Conservation (phyloP, 2,888 invertebrate species). For the Heteromyza rotundicornis region DNA sequence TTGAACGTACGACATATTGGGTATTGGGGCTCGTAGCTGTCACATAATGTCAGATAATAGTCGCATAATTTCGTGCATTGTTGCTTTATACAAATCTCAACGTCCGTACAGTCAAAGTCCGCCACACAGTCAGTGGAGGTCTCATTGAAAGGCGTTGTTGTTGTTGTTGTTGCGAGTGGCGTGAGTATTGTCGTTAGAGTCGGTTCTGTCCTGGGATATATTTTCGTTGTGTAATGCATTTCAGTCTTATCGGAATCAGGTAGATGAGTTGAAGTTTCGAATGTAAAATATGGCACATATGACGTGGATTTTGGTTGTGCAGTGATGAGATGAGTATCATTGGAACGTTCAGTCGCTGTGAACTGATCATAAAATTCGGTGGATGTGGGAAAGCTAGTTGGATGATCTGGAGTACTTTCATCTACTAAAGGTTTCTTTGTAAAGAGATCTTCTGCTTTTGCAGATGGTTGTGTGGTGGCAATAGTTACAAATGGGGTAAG, state of each 20-base stretch:
- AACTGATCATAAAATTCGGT: too few species aligned
- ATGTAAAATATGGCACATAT: constrained; percentile 24
- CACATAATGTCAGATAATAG: constrained; percentile 51
- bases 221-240: constrained; percentile 13
- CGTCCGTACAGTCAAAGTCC: constrained; percentile 60
- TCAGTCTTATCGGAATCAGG: constrained; percentile 27
- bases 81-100: constrained; percentile 64
- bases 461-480: constrained; percentile 2
- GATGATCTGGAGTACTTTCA: too few species aligned
- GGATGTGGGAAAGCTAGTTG: too few species aligned
- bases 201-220: constrained; percentile 8
- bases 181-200: neutral
- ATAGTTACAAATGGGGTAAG: neutral
- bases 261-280: constrained; percentile 24
- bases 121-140: constrained; percentile 41
- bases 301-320: neutral
- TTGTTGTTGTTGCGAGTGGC: neutral
- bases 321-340: neutral
- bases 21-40: constrained; percentile 60
- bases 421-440: too few species aligned
- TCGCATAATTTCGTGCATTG: constrained; percentile 66
- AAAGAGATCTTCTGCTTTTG: too few species aligned
- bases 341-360: too few species aligned
- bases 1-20: constrained; percentile 64
- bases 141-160: constrained; percentile 16